Conservation (phyloP, 2,113 vertebrate genomes). For the Ictalurus punctatus region DNA sequence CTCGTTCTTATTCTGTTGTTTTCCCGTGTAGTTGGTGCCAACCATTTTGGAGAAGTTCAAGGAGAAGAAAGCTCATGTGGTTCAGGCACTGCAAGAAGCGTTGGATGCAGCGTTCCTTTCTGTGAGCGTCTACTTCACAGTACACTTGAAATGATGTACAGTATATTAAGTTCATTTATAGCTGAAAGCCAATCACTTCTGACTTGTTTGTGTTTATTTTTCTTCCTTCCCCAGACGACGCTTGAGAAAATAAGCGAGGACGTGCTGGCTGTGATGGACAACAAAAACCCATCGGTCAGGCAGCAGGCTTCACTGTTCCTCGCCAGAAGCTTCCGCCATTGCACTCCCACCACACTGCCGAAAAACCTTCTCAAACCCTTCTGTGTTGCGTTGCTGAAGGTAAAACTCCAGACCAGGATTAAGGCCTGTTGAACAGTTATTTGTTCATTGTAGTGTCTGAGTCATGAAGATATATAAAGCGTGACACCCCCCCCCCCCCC, state of each 20-base stretch:
- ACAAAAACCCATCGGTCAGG: slow-evolving; percentile 97
- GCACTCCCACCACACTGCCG: slow-evolving; percentile 85
- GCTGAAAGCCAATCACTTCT: too few species aligned
- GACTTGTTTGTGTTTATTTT: too few species aligned
- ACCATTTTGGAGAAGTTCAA: slow-evolving; percentile 98
- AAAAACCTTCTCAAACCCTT: slow-evolving; percentile 91
- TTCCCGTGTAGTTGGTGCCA: slow-evolving; percentile 83
- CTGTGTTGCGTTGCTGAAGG: slow-evolving; percentile 94
- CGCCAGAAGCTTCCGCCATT: slow-evolving; percentile 90
- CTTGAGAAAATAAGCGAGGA: slow-evolving; percentile 94
- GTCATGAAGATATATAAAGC: neutral
- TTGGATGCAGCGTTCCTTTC: slow-evolving; percentile 95
- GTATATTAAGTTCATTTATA: too few species aligned
- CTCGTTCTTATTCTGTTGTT: too few species aligned
- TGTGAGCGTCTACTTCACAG: slow-evolving; percentile 71
- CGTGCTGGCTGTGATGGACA: slow-evolving; percentile 94
- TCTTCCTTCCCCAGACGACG: slow-evolving; percentile 72
- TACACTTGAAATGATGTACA: too few species aligned
- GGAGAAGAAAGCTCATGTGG: slow-evolving; percentile 96
- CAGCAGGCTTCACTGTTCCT: slow-evolving; percentile 96
- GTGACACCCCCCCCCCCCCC: too few species aligned
- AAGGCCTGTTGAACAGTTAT: too few species aligned
- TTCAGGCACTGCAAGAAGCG: slow-evolving; percentile 93
- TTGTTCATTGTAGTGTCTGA: neutral
- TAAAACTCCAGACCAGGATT: slow-evolving; percentile 54